Percentiles rank a stretch among this genome's conserved stretches.
These are phyloP conservation scores for Hetaerina americana DNA, from an alignment of 1,140 invertebrate genomes.

Conservation along the genomic window DNA sequence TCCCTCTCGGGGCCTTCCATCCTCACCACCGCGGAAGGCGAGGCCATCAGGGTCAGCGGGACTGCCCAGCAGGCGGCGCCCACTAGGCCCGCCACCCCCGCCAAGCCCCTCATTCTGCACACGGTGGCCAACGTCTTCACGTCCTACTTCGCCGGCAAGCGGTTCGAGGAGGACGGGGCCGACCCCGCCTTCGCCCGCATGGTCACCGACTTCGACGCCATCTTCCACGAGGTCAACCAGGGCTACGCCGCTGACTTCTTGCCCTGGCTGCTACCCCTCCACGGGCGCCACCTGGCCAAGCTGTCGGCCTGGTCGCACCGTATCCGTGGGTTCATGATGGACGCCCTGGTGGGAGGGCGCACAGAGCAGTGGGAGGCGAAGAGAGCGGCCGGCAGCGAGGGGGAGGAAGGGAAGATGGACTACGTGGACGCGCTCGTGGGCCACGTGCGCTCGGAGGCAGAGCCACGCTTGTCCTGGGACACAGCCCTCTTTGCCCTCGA, in stretches of 20 bases:
- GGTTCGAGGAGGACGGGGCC: conserved; percentile 19
- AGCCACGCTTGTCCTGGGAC: conserved; percentile 12
- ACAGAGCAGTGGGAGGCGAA: neutral
- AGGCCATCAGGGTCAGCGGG: neutral
- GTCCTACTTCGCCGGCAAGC: conserved; percentile 28
- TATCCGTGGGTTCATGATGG: conserved; percentile 24
- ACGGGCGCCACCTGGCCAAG: conserved; percentile 19
- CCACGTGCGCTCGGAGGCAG: conserved; percentile 14
- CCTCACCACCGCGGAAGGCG: no score
- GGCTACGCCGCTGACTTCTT: conserved; percentile 34
- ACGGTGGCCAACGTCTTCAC: conserved; percentile 30
- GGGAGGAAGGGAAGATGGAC: conserved; percentile 20
- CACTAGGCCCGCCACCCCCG: conserved; percentile 3
- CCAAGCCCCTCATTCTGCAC: conserved; percentile 20
- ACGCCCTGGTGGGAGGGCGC: conserved; percentile 18
- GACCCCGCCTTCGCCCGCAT: conserved; percentile 22
- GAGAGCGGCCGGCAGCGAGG: neutral
- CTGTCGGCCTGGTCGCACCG: conserved; percentile 14
- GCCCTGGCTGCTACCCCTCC: conserved; percentile 27
- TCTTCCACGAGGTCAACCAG: conserved; percentile 34
- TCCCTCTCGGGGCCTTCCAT: neutral
- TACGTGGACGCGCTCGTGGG: conserved; percentile 24
- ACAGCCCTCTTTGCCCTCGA: conserved; percentile 19
- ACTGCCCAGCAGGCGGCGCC: conserved; percentile 8
- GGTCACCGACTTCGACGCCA: conserved; percentile 27